phyloP scores from a whole-genome alignment of 2,888 invertebrate species.

The Drosophila anceps region DNA sequence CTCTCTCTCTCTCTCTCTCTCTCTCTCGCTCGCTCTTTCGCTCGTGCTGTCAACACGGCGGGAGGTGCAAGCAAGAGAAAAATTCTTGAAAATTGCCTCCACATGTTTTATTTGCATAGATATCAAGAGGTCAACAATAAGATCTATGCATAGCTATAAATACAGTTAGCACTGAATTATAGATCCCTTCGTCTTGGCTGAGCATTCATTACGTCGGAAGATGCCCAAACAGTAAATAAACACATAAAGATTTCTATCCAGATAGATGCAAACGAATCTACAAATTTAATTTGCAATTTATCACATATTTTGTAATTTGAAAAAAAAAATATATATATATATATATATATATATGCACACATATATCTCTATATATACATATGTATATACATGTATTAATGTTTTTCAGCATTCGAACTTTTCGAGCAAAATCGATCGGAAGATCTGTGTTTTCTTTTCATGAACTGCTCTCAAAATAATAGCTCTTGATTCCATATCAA shows the following conservation, averaged over 20 bases:
- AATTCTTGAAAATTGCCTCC: constrained; percentile 7
- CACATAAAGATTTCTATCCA: not conserved
- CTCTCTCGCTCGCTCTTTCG: not conserved
- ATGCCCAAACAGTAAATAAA: not conserved
- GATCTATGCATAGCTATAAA: constrained; percentile 5
- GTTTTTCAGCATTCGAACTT: not conserved
- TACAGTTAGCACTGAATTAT: not conserved
- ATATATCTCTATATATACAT: too few species aligned
- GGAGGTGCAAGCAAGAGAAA: constrained; percentile 37
- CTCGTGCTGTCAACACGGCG: constrained; percentile 34
- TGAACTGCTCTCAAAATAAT: too few species aligned
- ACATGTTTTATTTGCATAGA: constrained; percentile 25
- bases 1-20: not conserved
- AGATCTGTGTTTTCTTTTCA: too few species aligned
- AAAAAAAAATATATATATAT: too few species aligned
- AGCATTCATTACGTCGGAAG: not conserved
- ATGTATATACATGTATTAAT: not conserved
- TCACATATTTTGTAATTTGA: not conserved
- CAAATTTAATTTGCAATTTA: not conserved
- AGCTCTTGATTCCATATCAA: too few species aligned
- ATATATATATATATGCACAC: too few species aligned
- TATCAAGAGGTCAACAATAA: constrained; percentile 10
- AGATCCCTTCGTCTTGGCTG: constrained; percentile 1
- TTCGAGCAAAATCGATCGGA: not conserved
- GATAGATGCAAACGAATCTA: not conserved